Conservation (phyloP, 2,888 invertebrate species). For the Agriopis aurantiaria region DNA sequence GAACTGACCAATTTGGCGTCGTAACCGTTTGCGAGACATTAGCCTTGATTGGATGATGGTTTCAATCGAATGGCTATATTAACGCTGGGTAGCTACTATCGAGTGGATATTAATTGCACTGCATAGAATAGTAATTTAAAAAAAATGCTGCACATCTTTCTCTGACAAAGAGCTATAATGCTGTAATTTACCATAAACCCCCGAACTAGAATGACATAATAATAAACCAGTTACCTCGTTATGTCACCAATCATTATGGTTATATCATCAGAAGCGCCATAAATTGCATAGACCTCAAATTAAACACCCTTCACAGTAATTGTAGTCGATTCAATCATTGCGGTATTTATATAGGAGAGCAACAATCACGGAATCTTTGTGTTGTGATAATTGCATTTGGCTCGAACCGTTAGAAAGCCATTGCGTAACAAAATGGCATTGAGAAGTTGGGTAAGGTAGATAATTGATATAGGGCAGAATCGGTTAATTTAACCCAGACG, state of each 20-base stretch:
- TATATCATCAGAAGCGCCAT: slow-evolving; percentile 18
- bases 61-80: slow-evolving; percentile 46
- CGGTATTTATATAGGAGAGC: slow-evolving; percentile 8
- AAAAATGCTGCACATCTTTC: too few species aligned
- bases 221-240: background rate
- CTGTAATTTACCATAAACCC: too few species aligned
- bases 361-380: slow-evolving; percentile 29
- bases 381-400: slow-evolving; percentile 46
- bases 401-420: slow-evolving; percentile 56
- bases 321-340: too few species aligned
- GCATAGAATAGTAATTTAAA: background rate
- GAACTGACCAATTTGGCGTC: slow-evolving; percentile 11
- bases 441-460: slow-evolving; percentile 31
- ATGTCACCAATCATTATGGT: slow-evolving; percentile 9
- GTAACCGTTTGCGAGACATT: slow-evolving; percentile 32
- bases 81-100: background rate
- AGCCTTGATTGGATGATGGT: slow-evolving; percentile 41
- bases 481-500: background rate
- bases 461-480: background rate
- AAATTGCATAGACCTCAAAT: background rate
- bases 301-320: slow-evolving; percentile 18
- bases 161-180: too few species aligned
- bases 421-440: slow-evolving; percentile 50
- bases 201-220: background rate
- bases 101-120: background rate